These are phyloP conservation scores for Rhinogobius similis DNA, from an alignment of 2,113 vertebrate species.

Conservation along the genomic window DNA sequence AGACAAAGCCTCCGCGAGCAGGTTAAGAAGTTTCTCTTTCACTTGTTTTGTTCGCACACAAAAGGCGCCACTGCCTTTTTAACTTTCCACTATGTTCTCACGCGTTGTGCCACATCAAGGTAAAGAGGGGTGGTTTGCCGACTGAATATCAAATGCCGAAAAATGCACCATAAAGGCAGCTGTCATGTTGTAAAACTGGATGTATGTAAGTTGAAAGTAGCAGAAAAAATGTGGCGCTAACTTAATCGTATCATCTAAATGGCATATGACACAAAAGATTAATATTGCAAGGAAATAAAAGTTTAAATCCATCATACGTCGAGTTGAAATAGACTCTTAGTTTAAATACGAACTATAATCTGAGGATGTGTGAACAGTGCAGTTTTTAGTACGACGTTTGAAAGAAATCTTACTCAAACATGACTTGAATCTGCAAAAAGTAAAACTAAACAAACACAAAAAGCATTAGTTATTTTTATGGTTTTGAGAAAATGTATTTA, in stretches of 20 bases:
- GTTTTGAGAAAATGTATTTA: no score
- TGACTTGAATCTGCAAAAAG: no score
- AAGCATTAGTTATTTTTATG: no score
- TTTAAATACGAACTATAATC: no score
- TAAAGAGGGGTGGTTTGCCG: conserved; percentile 51
- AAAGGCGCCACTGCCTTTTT: conserved; percentile 52
- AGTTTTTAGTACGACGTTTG: no score
- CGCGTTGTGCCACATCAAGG: conserved; percentile 66
- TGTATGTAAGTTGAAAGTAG: conserved; percentile 13
- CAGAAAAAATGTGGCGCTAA: background rate
- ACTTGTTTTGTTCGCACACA: conserved; percentile 67
- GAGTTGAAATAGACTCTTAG: no score
- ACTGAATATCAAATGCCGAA: conserved; percentile 68
- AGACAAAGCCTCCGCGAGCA: conserved; percentile 58
- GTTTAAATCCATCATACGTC: background rate
- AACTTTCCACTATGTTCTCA: conserved; percentile 40
- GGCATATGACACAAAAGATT: background rate
- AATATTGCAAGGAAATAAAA: background rate
- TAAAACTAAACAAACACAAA: no score
- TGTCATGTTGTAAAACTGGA: conserved; percentile 46
- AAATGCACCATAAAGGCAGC: conserved; percentile 49
- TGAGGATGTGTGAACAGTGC: no score
- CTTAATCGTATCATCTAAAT: background rate
- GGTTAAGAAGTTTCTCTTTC: conserved; percentile 71
- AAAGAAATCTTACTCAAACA: no score